phyloP scores from a whole-genome alignment of 1,140 invertebrate genomes.

The Mamestra configurata region DNA sequence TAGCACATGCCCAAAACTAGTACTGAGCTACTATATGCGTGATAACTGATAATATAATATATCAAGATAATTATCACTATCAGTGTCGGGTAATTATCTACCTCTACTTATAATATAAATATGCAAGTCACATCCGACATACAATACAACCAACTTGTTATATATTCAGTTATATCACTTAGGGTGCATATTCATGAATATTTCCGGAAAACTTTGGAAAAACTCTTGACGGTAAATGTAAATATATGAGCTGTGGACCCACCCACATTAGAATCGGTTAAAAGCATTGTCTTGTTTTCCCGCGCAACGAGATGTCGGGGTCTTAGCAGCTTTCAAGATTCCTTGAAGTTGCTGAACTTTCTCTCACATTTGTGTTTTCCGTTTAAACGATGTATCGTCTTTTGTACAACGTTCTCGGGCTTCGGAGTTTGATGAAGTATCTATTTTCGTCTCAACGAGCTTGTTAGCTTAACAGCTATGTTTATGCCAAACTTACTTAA shows the following conservation, averaged over 20 bases:
- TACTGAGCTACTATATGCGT: too few species aligned
- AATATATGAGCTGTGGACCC: constrained; percentile 58
- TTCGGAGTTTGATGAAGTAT: constrained; percentile 15
- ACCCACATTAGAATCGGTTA: constrained; percentile 74
- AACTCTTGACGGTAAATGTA: constrained; percentile 52
- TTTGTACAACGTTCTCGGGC: constrained; percentile 49
- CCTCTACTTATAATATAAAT: not conserved
- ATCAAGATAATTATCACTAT: not conserved
- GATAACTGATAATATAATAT: too few species aligned
- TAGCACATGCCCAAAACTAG: too few species aligned
- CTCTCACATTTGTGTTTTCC: constrained; percentile 51
- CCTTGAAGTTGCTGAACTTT: constrained; percentile 67
- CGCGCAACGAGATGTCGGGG: constrained; percentile 75
- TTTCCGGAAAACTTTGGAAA: constrained; percentile 53
- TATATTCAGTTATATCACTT: not conserved
- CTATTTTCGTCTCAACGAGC: not conserved
- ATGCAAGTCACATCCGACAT: not conserved
- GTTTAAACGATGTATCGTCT: constrained; percentile 54
- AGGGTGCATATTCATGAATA: constrained; percentile 59
- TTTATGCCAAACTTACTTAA: not conserved
- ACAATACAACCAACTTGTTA: not conserved
- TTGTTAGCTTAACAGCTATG: not conserved
- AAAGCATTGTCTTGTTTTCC: constrained; percentile 85
- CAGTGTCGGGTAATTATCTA: not conserved
- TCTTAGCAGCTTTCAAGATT: constrained; percentile 71